Conservation (phyloP, 2,113 vertebrate genomes). For the Syngnathus scovelli region DNA sequence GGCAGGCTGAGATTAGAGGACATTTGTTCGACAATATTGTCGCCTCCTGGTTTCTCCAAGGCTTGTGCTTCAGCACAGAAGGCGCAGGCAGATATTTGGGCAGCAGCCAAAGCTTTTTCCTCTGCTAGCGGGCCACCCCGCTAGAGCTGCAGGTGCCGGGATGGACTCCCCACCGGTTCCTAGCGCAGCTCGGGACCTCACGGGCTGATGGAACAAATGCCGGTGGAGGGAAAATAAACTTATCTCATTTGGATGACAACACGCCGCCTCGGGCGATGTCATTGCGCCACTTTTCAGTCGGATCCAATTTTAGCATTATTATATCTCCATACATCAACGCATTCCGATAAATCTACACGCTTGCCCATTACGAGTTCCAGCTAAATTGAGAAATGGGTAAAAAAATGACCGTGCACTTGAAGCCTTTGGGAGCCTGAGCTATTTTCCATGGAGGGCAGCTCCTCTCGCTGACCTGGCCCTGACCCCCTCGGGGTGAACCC, state of each 20-base stretch:
- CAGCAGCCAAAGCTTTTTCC: constrained; percentile 76
- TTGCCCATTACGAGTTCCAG: constrained; percentile 9
- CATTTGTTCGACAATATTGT: constrained; percentile 82
- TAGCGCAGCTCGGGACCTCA: constrained; percentile 72
- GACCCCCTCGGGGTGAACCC: constrained; percentile 63
- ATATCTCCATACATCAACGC: constrained; percentile 4
- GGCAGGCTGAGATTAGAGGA: constrained; percentile 81
- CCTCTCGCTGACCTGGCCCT: constrained; percentile 58
- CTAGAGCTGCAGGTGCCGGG: constrained; percentile 78
- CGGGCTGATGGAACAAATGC: constrained; percentile 93
- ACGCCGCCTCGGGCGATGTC: constrained; percentile 71
- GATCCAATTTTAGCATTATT: constrained; percentile 3
- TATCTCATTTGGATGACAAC: constrained; percentile 94
- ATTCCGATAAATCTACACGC: constrained; percentile 7
- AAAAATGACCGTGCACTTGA: constrained; percentile 10
- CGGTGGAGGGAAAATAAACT: constrained; percentile 85
- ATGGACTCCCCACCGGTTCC: constrained; percentile 70
- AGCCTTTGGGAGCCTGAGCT: constrained; percentile 11
- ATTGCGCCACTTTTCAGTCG: constrained; percentile 55
- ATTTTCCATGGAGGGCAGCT: constrained; percentile 33
- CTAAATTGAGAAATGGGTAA: constrained; percentile 7
- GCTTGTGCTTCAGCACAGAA: constrained; percentile 83
- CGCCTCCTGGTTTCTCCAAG: constrained; percentile 80
- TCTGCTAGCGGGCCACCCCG: constrained; percentile 68
- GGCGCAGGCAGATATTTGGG: constrained; percentile 89